phyloP scores from a whole-genome alignment of 2,888 invertebrate species.

The Meliscaeva auricollis region DNA sequence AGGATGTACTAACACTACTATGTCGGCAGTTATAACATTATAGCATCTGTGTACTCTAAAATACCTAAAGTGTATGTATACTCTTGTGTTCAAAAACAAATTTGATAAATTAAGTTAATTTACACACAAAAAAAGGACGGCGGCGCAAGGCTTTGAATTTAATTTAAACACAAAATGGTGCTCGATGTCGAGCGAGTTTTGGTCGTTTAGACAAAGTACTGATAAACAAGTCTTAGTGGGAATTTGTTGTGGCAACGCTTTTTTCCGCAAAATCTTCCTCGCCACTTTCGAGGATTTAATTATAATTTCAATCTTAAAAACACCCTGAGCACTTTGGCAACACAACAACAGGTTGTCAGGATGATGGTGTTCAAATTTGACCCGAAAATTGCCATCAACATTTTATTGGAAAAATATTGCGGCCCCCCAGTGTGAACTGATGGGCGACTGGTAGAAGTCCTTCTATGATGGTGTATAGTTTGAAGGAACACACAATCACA shows the following conservation, averaged over 20 bases:
- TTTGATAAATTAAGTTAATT: conserved; percentile 43
- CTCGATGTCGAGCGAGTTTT: conserved; percentile 19
- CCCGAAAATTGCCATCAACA: conserved; percentile 71
- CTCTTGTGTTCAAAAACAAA: conserved; percentile 24
- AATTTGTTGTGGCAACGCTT: conserved; percentile 21
- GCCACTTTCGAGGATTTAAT: conserved; percentile 61
- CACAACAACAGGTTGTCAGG: conserved; percentile 71
- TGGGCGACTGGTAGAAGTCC: conserved; percentile 3
- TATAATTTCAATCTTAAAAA: conserved; percentile 72
- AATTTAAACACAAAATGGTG: conserved; percentile 32
- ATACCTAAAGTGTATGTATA: background rate
- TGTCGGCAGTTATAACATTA: background rate
- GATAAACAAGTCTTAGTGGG: conserved; percentile 27
- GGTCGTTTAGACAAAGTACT: conserved; percentile 27
- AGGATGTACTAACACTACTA: background rate
- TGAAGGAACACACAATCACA: conserved; percentile 45
- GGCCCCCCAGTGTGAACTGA: background rate
- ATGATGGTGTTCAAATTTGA: conserved; percentile 63
- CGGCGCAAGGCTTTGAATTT: conserved; percentile 24
- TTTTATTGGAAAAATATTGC: conserved; percentile 72
- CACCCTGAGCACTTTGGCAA: conserved; percentile 59
- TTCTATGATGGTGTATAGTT: conserved; percentile 3
- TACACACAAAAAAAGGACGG: conserved; percentile 24
- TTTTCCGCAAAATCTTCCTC: conserved; percentile 3
- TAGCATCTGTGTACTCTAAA: background rate